Percentiles rank a stretch among this genome's conserved stretches.
These are phyloP conservation scores for Montipora capitata DNA, from an alignment of 92 coral and sea anemone genomes.

Conservation along the genomic window DNA sequence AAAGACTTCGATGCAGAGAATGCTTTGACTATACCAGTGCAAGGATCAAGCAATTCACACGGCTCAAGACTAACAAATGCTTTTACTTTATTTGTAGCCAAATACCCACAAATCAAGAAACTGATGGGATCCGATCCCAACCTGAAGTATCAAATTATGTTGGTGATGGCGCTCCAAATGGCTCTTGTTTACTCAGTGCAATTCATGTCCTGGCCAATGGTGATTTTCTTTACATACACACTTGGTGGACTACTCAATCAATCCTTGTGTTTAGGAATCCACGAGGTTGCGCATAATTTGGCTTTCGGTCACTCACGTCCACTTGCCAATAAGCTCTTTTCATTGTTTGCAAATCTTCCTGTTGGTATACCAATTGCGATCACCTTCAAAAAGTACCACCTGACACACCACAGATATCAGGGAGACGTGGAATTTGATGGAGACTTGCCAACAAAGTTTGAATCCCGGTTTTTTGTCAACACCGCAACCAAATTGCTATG, in stretches of 20 bases:
- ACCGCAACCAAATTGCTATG: slow-evolving; percentile 91
- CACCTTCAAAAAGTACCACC: slow-evolving; percentile 96
- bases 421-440: slow-evolving; percentile 97
- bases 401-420: slow-evolving; percentile 98
- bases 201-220: slow-evolving; percentile 85
- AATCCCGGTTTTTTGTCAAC: slow-evolving; percentile 92
- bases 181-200: slow-evolving; percentile 71
- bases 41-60: too few relatives aligned
- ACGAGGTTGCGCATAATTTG: slow-evolving; percentile 96
- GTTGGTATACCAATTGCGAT: slow-evolving; percentile 95
- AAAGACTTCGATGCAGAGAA: too few relatives aligned
- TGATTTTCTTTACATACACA: slow-evolving; percentile 85
- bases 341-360: slow-evolving; percentile 90
- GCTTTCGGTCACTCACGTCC: slow-evolving; percentile 98
- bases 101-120: slow-evolving; percentile 97
- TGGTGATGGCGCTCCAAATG: slow-evolving; percentile 85
- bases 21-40: too few relatives aligned
- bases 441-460: slow-evolving; percentile 93
- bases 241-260: slow-evolving; percentile 97
- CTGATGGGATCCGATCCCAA: slow-evolving; percentile 95
- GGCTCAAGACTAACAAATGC: too few relatives aligned
- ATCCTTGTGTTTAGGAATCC: slow-evolving; percentile 93
- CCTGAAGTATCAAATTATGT: slow-evolving; percentile 88
- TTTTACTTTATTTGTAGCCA: slow-evolving; percentile 71
- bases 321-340: slow-evolving; percentile 87